phyloP scores from a whole-genome alignment of 23 tunicate species.

The Oikopleura dioica region DNA sequence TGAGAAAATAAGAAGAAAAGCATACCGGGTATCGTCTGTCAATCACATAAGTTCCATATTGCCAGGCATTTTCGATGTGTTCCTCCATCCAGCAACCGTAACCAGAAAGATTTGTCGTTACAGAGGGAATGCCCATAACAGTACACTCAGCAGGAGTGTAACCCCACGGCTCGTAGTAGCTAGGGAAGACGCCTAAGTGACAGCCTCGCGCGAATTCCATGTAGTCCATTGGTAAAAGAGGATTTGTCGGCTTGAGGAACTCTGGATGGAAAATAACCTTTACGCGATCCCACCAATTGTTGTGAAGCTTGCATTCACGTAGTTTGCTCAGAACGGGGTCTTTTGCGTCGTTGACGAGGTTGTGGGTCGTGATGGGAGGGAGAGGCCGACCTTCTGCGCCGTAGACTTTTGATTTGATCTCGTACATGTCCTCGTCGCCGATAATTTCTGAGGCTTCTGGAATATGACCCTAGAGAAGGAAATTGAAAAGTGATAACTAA shows the following conservation, averaged over 20 bases:
- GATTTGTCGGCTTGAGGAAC: conserved; percentile 70
- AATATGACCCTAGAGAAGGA: neutral
- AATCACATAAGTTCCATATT: conserved; percentile 81
- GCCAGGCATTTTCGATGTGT: conserved; percentile 60
- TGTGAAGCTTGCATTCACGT: conserved; percentile 35
- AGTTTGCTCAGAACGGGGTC: conserved; percentile 81
- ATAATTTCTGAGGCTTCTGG: neutral
- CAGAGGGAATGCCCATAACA: conserved; percentile 72
- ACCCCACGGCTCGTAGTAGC: conserved; percentile 99
- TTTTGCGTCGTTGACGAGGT: conserved; percentile 46
- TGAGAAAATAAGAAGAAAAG: neutral
- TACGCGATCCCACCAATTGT: conserved; percentile 44
- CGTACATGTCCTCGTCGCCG: neutral
- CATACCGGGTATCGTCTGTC: conserved; percentile 42
- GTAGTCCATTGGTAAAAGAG: conserved; percentile 79
- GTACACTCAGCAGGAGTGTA: conserved; percentile 74
- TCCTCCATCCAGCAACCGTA: conserved; percentile 90
- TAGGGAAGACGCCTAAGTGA: conserved; percentile 89
- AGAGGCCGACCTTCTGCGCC: conserved; percentile 57
- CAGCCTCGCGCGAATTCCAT: conserved; percentile 89
- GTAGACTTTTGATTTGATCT: conserved; percentile 12
- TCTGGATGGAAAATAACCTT: conserved; percentile 94
- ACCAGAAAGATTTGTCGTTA: conserved; percentile 81
- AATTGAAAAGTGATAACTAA: no score
- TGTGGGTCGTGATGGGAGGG: conserved; percentile 89